Conservation (phyloP, 2,797 vertebrate species). For the Enoplosus armatus region DNA sequence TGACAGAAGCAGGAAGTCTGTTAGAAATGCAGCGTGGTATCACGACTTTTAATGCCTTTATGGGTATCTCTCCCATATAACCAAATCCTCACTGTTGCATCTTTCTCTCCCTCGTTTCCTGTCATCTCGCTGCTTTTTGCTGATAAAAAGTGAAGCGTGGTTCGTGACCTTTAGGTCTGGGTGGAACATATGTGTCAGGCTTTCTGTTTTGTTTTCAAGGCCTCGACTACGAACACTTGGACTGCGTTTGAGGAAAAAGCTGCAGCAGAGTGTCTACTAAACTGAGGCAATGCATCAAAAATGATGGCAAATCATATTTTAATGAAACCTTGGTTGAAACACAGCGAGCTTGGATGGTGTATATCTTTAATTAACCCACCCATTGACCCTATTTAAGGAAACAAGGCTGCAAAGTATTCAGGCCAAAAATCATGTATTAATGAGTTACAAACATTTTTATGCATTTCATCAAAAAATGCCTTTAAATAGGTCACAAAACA, state of each 20-base stretch:
- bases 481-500: constrained; percentile 15
- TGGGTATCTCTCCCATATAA: neutral
- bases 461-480: too few relatives aligned
- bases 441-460: neutral
- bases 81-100: too few relatives aligned
- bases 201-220: neutral
- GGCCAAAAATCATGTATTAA: neutral
- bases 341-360: neutral
- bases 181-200: neutral
- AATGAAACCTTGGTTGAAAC: neutral
- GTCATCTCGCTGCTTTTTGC: neutral
- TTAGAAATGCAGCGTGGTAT: neutral
- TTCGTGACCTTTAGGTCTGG: neutral
- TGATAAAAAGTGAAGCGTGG: neutral
- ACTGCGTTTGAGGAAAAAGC: neutral
- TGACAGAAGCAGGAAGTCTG: neutral
- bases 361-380: neutral
- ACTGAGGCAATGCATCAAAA: neutral
- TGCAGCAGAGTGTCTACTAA: neutral
- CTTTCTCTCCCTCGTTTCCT: neutral
- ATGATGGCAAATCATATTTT: neutral
- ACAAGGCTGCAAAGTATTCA: neutral
- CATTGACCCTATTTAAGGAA: neutral
- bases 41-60: neutral
- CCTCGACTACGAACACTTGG: neutral